Evolutionary conservation across 1,140 invertebrate species (phyloP).

Genomic region (Drosophila virilis): DNA sequence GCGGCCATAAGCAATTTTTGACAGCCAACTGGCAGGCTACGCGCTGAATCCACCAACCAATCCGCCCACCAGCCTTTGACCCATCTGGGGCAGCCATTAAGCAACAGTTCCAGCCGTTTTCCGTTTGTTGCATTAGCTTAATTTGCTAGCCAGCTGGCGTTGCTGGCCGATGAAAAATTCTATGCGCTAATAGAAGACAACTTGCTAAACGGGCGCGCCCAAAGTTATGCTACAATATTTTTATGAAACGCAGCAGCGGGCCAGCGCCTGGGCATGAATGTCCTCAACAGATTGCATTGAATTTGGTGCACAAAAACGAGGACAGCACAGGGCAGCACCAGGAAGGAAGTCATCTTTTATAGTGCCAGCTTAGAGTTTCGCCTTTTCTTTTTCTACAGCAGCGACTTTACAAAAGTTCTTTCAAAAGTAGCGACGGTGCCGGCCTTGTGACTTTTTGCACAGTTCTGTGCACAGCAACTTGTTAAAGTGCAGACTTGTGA

Average conservation of each 20-base stretch:
- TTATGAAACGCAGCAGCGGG: constrained; percentile 53
- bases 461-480: constrained; percentile 53
- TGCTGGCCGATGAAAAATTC: constrained; percentile 59
- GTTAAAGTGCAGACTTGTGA: constrained; percentile 79
- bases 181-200: constrained; percentile 59
- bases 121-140: constrained; percentile 58
- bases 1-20: constrained; percentile 49
- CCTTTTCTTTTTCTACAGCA: constrained; percentile 10
- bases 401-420: constrained; percentile 52
- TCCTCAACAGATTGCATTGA: constrained; percentile 72
- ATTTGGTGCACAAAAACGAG: constrained; percentile 51
- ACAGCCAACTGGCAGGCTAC: constrained; percentile 29
- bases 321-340: not conserved
- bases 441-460: constrained; percentile 71
- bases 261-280: constrained; percentile 19
- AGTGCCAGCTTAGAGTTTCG: constrained; percentile 66
- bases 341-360: constrained; percentile 79
- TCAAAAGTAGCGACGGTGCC: constrained; percentile 51
- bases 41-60: constrained; percentile 5
- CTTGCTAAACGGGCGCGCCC: constrained; percentile 59
- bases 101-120: constrained; percentile 68
- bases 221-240: constrained; percentile 76
- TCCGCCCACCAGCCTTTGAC: not conserved
- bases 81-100: constrained; percentile 21
- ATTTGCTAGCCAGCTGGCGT: constrained; percentile 70